These are phyloP conservation scores for Psittacula cyanocephala DNA, from an alignment of 2,113 vertebrate species.

Conservation along the genomic window DNA sequence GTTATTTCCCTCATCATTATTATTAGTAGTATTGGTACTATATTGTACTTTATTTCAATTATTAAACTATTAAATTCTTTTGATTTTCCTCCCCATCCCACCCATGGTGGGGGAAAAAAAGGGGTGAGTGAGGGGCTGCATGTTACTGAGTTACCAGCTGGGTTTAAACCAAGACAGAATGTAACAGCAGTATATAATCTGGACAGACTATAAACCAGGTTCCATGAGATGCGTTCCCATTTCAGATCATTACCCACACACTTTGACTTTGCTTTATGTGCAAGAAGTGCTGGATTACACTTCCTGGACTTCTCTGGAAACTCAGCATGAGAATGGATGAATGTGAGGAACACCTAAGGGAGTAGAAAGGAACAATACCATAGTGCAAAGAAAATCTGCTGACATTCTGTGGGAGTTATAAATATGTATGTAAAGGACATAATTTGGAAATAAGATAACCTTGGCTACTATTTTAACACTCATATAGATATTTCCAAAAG, in stretches of 20 bases:
- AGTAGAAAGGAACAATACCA: neutral
- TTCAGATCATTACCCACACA: neutral
- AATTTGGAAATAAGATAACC: slow-evolving; percentile 2
- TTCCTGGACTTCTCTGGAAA: neutral
- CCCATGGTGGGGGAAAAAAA: neutral
- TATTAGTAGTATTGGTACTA: neutral
- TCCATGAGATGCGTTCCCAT: neutral
- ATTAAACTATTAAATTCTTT: neutral
- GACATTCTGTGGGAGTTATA: neutral
- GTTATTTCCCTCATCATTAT: neutral
- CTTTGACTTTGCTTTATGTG: neutral
- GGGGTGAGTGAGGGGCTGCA: neutral
- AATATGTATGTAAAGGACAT: slow-evolving; percentile 13
- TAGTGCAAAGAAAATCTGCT: neutral
- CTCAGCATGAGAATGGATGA: neutral
- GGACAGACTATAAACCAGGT: neutral
- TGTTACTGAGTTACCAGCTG: neutral
- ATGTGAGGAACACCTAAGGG: neutral
- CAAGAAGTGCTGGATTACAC: neutral
- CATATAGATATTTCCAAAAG: neutral
- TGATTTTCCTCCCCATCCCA: neutral
- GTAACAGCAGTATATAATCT: neutral
- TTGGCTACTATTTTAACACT: neutral
- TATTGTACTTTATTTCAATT: neutral
- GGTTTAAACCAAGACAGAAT: neutral